Evolutionary conservation across 1,140 invertebrate species (phyloP), one percentile per base, ranked within the genome.

Genomic region (Calliphora vicina): DNA sequence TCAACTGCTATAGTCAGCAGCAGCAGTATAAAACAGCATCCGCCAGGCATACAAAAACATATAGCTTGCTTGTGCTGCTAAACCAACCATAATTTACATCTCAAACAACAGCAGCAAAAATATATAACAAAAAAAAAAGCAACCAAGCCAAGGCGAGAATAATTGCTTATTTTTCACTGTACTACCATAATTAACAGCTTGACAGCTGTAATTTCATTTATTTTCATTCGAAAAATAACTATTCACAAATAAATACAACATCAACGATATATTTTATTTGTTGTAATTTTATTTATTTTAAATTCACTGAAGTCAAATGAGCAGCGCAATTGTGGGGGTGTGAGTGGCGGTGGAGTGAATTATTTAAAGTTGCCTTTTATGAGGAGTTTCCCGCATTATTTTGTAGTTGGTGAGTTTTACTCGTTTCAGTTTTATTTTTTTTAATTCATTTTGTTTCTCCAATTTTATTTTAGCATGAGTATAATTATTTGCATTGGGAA

Each of bases 181-280:
- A 35, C 35, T 71, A 73, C 71, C 71, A 73, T 73, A 73, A 73
- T 73, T 73, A 73, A 73, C 71, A 73, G 26, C 23, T 73, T 73
- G 71, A 73, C 71, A 73, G 71, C 71, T 73, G 71, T 73, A 73
- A 73, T 73, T 73, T 73, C 71, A 73, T 73, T 73, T 27, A 73
- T 73, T 73, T 73, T 73, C 71, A 73, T 73, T 73, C 71, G 71
- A 73, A 73, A 73, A 27, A 73, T 73, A 73, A 35, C 35, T 35
- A 35, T 73, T 10, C 25, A 4, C 71, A 15, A 25, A 50, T 50
- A 50, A 50, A 50, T 50, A 50, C 12, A 50, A 50, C 15, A 35
- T 10, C 6, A 35, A 35, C 35, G 35, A 35, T 35, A 35, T 73
- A 15, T 25, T 50, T 50, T 50, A 12, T 50, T 50, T 50, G 12